Conservation (phyloP, 2,113 vertebrate species). For the Marcusenius ussheri region DNA sequence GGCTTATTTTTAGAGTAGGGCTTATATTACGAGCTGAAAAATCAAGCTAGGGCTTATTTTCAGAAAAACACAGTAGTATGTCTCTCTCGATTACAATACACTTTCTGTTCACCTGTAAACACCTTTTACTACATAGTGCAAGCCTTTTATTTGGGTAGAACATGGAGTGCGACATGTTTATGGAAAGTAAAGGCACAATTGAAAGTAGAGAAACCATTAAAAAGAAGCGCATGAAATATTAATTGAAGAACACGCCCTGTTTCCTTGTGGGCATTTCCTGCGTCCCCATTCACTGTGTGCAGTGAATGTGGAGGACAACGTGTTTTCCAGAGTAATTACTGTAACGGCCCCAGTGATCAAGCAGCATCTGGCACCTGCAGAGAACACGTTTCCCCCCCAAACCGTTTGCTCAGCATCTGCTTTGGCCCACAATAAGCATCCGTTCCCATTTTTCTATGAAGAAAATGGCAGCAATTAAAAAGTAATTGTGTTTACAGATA, state of each 20-base stretch:
- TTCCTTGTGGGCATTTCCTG: slow-evolving; percentile 20
- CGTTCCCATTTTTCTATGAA: slow-evolving; percentile 16
- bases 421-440: slow-evolving; percentile 21
- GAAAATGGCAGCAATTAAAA: slow-evolving; percentile 34
- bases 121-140: neutral
- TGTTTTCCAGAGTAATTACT: slow-evolving; percentile 32
- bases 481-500: slow-evolving; percentile 26
- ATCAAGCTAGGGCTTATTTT: no score
- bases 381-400: neutral
- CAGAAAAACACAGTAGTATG: neutral
- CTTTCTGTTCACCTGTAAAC: neutral
- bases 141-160: neutral
- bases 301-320: neutral
- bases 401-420: slow-evolving; percentile 25
- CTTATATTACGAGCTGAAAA: no score
- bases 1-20: no score
- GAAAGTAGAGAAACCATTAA: neutral
- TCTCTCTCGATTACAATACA: neutral
- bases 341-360: slow-evolving; percentile 15
- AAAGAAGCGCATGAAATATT: slow-evolving; percentile 6
- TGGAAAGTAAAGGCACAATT: neutral
- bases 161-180: neutral
- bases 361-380: slow-evolving; percentile 11
- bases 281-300: neutral
- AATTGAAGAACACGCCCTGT: neutral